Evolutionary conservation across 2,797 vertebrate species (phyloP), one percentile per base, ranked within the genome.

Genomic region (Cetoscarus ocellatus): DNA sequence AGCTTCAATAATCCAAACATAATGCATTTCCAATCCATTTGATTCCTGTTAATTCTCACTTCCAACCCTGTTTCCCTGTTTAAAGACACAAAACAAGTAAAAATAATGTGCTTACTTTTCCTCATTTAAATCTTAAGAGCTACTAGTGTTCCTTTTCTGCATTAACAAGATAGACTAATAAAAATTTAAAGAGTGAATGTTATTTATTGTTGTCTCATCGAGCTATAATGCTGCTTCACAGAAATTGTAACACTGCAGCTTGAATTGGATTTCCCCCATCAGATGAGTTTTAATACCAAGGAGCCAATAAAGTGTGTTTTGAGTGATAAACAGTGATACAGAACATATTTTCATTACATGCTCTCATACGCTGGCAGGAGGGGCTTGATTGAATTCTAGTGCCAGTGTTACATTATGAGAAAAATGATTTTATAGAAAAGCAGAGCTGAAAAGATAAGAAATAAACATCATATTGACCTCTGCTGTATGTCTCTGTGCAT

Each of bases 321-420:
- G 13, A 70, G 14, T 61, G 49, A 27, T 50, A 36, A n/a, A 70
- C 64, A 75, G 19, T 10, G 14, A 75, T 43, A 40, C 38, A 57
- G 75, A 49, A 40, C 38, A 57, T 18, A 12, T 58, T 76, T 83
- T 69, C 54, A 72, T 69, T 67, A 58, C 47, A 58, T n/a, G 49
- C 56, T 67, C 42, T 60, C 36, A 27, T 14, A 57, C 40, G 35
- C 53, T 44, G 8, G 50, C 6, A 1, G 52, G 11, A 54, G 35
- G 34, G 13, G 1, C 11, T 52, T 52, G 17, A 70, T 58, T 54
- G 14, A 63, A 67, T 67, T 38, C n/a, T 14, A 10, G 10, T 54
- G 38, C 36, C 8, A 48, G 42, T 27, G n/a, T 15, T 57, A 27
- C 18, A 58, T 49, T 51, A 65, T 67, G 68, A 8, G 27, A 56